Evolutionary conservation across 2,797 vertebrate species (phyloP).

Genomic region (Helicolenus hilgendorfi): DNA sequence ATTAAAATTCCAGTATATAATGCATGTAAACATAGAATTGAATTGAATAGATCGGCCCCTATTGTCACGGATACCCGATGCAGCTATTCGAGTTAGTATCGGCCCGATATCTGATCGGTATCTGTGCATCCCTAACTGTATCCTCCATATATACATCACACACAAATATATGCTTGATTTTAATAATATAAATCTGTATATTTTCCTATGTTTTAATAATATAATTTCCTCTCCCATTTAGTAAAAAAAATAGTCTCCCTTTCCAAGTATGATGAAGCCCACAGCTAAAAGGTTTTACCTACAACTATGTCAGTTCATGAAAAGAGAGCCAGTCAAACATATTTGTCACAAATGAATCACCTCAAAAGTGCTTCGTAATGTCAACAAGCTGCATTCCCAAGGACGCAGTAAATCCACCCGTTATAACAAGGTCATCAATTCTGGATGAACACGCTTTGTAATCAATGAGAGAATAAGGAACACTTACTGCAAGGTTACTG

Average conservation of each 20-base stretch:
- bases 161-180: neutral
- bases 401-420: constrained; percentile 7
- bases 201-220: neutral
- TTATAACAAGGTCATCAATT: constrained; percentile 61
- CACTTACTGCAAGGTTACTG: constrained; percentile 31
- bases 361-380: neutral
- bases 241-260: neutral
- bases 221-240: neutral
- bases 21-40: too few species aligned
- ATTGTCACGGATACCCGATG: too few species aligned
- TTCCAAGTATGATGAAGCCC: neutral
- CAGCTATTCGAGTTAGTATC: too few species aligned
- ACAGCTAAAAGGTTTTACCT: neutral
- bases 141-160: neutral
- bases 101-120: too few species aligned
- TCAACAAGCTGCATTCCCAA: constrained; percentile 15
- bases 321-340: neutral
- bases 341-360: neutral
- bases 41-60: too few species aligned
- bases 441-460: constrained; percentile 1
- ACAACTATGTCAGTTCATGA: neutral
- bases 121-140: neutral
- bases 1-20: too few species aligned
- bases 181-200: neutral
- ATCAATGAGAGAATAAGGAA: constrained; percentile 55